These are phyloP conservation scores for Felis chaus DNA, from an alignment of 2,113 vertebrate species.

Conservation along the genomic window DNA sequence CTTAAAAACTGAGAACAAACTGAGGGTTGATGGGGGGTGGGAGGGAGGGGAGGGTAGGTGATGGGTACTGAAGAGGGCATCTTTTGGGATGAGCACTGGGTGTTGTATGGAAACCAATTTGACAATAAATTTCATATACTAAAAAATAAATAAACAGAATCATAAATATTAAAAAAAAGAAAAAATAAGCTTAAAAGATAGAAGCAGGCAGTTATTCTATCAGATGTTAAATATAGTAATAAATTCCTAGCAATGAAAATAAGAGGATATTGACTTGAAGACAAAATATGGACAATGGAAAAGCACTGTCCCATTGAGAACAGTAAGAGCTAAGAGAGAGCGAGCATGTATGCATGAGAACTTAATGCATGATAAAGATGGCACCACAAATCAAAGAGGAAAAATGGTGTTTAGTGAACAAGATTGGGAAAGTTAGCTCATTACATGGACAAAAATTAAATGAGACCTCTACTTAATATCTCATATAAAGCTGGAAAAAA, in stretches of 20 bases:
- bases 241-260: not conserved
- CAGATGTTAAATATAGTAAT: not conserved
- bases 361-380: not conserved
- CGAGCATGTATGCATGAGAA: not conserved
- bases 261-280: not conserved
- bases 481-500: not conserved
- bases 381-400: not conserved
- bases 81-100: no score
- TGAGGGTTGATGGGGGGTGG: no score
- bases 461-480: not conserved
- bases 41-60: no score
- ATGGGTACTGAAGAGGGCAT: no score
- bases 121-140: no score
- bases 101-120: no score
- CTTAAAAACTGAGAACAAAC: no score
- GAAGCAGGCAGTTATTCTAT: not conserved
- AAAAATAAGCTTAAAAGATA: not conserved
- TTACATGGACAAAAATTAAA: not conserved
- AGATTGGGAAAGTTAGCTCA: not conserved
- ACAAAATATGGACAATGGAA: not conserved
- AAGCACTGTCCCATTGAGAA: fast-evolving
- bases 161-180: not conserved
- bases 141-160: no score
- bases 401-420: not conserved
- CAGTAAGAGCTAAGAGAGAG: not conserved